Percentiles rank a stretch among this genome's conserved stretches.
Evolutionary conservation across 2,888 invertebrate genomes (phyloP).

Genomic region (Alcis repandata): DNA sequence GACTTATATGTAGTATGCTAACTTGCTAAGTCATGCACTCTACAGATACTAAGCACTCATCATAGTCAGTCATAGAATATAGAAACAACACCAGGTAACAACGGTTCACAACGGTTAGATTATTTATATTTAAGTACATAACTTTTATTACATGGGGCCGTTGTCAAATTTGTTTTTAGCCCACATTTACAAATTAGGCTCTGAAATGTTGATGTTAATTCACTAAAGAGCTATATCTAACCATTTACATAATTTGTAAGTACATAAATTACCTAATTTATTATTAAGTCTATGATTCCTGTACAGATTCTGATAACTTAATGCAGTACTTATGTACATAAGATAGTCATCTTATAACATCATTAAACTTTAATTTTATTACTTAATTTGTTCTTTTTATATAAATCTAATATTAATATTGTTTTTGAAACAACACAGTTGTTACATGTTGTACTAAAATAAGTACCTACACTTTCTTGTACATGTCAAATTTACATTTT

Average conservation of each 20-base stretch:
- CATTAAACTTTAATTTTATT: constrained; percentile 34
- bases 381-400: constrained; percentile 27
- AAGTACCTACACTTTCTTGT: constrained; percentile 74
- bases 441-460: constrained; percentile 80
- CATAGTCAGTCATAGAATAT: constrained; percentile 15
- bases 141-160: constrained; percentile 19
- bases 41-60: no score
- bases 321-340: constrained; percentile 41
- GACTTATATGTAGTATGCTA: constrained; percentile 5
- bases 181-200: constrained; percentile 33
- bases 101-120: neutral
- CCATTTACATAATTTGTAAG: constrained; percentile 26
- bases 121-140: constrained; percentile 9
- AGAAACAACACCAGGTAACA: constrained; percentile 5
- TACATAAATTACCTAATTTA: constrained; percentile 37
- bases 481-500: constrained; percentile 51
- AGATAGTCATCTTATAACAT: constrained; percentile 35
- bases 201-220: constrained; percentile 30
- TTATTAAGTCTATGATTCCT: constrained; percentile 39
- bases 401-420: constrained; percentile 28
- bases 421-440: constrained; percentile 78
- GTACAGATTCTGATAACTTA: constrained; percentile 41
- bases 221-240: constrained; percentile 29
- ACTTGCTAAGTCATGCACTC: no score
- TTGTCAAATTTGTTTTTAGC: constrained; percentile 10